These are phyloP conservation scores for Pogonomyrmex californicus DNA, from an alignment of 1,140 invertebrate species.

Conservation along the genomic window DNA sequence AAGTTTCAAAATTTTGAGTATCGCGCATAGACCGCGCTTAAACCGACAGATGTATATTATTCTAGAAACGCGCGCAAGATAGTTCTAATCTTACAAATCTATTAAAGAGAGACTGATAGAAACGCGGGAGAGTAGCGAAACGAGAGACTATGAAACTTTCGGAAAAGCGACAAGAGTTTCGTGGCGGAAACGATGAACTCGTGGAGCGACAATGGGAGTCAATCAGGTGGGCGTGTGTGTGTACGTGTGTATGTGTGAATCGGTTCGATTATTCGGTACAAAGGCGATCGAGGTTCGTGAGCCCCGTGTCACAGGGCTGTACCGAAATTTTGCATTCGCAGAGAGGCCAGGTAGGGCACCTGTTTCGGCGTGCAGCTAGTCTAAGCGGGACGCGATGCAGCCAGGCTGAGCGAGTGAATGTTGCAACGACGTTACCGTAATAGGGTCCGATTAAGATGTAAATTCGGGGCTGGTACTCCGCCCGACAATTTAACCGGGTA, in stretches of 20 bases:
- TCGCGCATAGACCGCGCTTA: neutral
- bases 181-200: constrained; percentile 77
- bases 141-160: constrained; percentile 38
- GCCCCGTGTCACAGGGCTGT: neutral
- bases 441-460: constrained; percentile 85
- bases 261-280: constrained; percentile 83
- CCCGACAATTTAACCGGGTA: constrained; percentile 82
- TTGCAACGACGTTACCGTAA: constrained; percentile 83
- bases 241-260: constrained; percentile 78
- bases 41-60: neutral
- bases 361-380: constrained; percentile 61
- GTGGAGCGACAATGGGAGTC: constrained; percentile 84
- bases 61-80: neutral
- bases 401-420: constrained; percentile 56
- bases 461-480: constrained; percentile 80
- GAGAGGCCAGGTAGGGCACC: neutral
- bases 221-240: constrained; percentile 83
- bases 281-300: constrained; percentile 72
- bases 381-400: constrained; percentile 57
- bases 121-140: neutral
- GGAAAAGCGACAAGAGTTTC: constrained; percentile 69
- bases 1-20: constrained; percentile 28
- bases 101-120: neutral
- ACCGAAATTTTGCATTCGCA: constrained; percentile 68
- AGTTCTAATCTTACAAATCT: constrained; percentile 4